Base-by-base conservation (phyloP, 2,888 invertebrate genomes). In the Synanthedon tipuliformis region DNA sequence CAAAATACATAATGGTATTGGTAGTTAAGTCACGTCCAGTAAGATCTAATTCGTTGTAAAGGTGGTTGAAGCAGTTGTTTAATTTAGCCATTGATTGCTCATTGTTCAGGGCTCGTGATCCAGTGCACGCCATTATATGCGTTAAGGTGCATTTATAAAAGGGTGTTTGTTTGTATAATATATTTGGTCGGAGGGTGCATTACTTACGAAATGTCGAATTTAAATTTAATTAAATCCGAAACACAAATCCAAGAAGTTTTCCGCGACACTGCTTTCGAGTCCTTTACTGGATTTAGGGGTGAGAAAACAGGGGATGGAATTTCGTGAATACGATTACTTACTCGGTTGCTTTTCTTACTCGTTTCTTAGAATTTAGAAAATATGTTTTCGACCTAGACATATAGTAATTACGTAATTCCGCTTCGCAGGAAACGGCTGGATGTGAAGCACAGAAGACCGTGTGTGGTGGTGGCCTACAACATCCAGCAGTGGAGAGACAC, bases 11-110 rank as follows among this genome's bases (percentile, higher is more conserved):
- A 13, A 45, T 13, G 45, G 0, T 13, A 13, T 13, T 13, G 45
- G 0, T 13, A 34, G 34, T 16, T 16, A 23, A 49, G 58, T 48
- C 60, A 27, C 55, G 55, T 68, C 67, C 50, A 65, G 61, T 41
- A 34, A n/a, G 51, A 53, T n/a, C 11, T 53, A 48, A 48, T 50
- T 54, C 58, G 13, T 16, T 56, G 55, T 40, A 48, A 56, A 62
- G 57, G 60, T 64, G 61, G 53, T 62, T 61, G 63, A 68, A 74
- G 74, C 73, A 73, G 78, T 78, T 83, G 84, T 85, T 83, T 85
- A 84, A 85, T 84, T 81, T 80, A 75, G 71, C 82, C 79, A 84
- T 81, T 80, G 83, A 84, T 85, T 85, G 82, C 78, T 78, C 84
- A 83, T 82, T 81, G 81, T 78, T 71, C 68, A 75, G 78, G 77